Conservation (phyloP, 2,888 invertebrate genomes). For the Campopleginae sp. region DNA sequence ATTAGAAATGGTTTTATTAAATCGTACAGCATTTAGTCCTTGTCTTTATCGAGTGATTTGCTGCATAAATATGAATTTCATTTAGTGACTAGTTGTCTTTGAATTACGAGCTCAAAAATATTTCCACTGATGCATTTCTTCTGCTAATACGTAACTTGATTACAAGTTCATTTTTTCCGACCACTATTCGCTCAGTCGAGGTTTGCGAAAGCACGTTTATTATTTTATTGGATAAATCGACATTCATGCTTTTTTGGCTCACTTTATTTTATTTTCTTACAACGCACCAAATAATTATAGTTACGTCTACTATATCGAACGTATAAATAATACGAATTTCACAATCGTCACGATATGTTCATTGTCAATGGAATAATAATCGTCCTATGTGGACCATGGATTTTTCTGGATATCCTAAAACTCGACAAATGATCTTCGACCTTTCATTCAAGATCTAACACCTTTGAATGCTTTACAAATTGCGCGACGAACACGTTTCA, state of each 20-base stretch:
- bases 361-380: constrained; percentile 59
- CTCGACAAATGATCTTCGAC: constrained; percentile 15
- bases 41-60: constrained; percentile 29
- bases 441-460: constrained; percentile 17
- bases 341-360: constrained; percentile 68
- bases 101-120: constrained; percentile 30
- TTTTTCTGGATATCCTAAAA: constrained; percentile 24
- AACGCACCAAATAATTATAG: constrained; percentile 36
- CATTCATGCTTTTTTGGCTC: constrained; percentile 36
- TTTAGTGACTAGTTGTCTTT: constrained; percentile 52
- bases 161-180: constrained; percentile 6
- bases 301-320: constrained; percentile 59
- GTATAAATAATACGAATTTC: constrained; percentile 53
- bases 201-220: constrained; percentile 53
- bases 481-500: constrained; percentile 17
- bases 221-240: constrained; percentile 37
- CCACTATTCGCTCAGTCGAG: constrained; percentile 41
- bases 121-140: constrained; percentile 40
- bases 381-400: constrained; percentile 17
- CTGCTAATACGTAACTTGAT: constrained; percentile 4
- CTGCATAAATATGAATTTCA: constrained; percentile 18
- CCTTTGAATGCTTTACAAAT: constrained; percentile 29
- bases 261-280: constrained; percentile 3
- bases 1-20: constrained; percentile 44
- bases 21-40: constrained; percentile 42